phyloP scores from a whole-genome alignment of 2,113 vertebrate species.

The Prolemur simus region DNA sequence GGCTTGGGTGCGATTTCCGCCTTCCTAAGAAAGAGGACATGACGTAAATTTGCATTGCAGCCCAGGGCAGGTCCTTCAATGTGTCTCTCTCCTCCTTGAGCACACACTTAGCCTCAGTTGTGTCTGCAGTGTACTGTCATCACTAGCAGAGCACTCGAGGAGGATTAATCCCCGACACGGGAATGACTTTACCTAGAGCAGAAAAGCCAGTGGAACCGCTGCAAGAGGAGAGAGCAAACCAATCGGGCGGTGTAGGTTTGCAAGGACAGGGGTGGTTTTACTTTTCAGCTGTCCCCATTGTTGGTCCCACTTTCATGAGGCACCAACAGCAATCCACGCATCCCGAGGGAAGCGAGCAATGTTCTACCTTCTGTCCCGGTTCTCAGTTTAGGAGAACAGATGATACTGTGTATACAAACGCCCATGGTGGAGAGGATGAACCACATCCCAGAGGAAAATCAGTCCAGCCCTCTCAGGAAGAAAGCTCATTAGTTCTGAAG shows the following conservation, averaged over 20 bases:
- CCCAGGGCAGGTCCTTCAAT: background rate
- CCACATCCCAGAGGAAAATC: background rate
- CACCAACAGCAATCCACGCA: background rate
- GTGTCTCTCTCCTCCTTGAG: background rate
- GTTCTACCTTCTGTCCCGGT: background rate
- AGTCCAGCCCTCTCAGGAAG: background rate
- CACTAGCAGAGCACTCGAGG: background rate
- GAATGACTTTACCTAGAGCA: background rate
- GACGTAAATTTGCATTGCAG: background rate
- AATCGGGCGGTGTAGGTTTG: fast-evolving
- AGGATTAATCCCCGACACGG: background rate
- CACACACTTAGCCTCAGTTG: background rate
- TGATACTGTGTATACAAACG: fast-evolving
- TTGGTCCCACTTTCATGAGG: background rate
- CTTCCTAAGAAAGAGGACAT: background rate
- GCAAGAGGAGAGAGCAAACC: background rate
- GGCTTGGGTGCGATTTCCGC: background rate
- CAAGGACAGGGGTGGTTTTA: no score
- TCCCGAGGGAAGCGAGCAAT: background rate
- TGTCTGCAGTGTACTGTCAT: background rate
- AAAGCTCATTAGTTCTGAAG: background rate
- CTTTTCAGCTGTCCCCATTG: fast-evolving
- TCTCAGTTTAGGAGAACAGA: background rate
- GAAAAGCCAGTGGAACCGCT: background rate
- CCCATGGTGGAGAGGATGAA: background rate